phyloP scores from a whole-genome alignment of 2,888 invertebrate genomes.

The Cheilosia impressa region DNA sequence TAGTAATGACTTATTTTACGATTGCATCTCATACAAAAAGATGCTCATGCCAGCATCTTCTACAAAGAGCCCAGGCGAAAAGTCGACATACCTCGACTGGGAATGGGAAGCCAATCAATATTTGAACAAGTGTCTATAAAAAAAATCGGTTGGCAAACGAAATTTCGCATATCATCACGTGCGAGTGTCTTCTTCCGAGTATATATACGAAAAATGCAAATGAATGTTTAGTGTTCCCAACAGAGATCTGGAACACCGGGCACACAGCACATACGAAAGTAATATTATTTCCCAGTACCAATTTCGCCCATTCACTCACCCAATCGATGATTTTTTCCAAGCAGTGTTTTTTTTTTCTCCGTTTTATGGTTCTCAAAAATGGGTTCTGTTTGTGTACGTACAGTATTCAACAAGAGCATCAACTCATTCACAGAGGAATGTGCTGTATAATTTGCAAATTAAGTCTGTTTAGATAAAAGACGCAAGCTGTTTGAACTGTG shows the following conservation, averaged over 20 bases:
- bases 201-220: neutral
- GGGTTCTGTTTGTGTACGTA: neutral
- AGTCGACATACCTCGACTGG: neutral
- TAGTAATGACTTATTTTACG: too few species aligned
- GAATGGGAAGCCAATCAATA: conserved; percentile 19
- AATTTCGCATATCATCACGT: conserved; percentile 23
- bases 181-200: neutral
- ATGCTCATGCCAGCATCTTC: neutral
- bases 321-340: conserved; percentile 30
- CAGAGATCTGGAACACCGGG: neutral
- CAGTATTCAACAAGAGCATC: neutral
- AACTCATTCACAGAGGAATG: conserved; percentile 1
- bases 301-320: neutral
- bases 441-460: conserved; percentile 44
- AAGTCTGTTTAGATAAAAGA: conserved; percentile 32
- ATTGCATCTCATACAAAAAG: neutral
- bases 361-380: conserved; percentile 26
- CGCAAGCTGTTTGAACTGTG: neutral
- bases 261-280: conserved; percentile 6
- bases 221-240: conserved; percentile 17
- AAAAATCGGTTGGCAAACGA: conserved; percentile 4
- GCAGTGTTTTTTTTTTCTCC: neutral
- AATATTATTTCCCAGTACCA: conserved; percentile 1
- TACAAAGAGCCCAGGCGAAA: neutral
- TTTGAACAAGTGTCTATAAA: conserved; percentile 9